These are phyloP conservation scores for Cyclophora albipunctata DNA, from an alignment of 2,888 invertebrate genomes.

Conservation along the genomic window DNA sequence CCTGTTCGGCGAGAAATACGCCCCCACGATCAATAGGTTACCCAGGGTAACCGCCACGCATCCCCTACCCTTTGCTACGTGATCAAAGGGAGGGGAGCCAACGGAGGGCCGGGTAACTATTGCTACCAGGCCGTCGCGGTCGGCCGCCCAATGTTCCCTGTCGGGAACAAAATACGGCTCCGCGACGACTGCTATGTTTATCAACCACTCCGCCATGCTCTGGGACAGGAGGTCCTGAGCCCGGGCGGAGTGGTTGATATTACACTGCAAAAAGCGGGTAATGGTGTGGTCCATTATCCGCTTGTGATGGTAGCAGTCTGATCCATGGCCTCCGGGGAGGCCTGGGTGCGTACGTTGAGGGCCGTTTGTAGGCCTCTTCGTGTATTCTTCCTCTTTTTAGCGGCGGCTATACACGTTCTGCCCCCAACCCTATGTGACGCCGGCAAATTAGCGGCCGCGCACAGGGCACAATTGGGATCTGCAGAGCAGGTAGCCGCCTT, in stretches of 20 bases:
- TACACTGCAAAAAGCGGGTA: background rate
- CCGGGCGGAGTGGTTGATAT: background rate
- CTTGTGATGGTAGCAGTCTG: no score
- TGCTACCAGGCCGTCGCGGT: background rate
- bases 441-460: background rate
- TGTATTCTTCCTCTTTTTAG: no score
- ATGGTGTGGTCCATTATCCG: background rate
- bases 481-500: background rate
- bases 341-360: no score
- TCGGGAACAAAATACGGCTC: background rate
- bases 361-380: no score
- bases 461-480: background rate
- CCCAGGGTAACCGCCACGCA: constrained; percentile 6
- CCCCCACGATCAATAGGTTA: constrained; percentile 6
- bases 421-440: constrained; percentile 1
- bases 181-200: constrained; percentile 4
- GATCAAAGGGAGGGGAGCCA: constrained; percentile 3
- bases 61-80: constrained; percentile 5
- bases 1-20: constrained; percentile 19
- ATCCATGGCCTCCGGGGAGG: no score
- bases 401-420: background rate
- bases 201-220: constrained; percentile 6
- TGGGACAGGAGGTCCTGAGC: constrained; percentile 9
- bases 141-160: background rate
- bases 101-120: background rate